These are phyloP conservation scores for Trichogramma evanescens DNA, from an alignment of 2,888 invertebrate genomes.

Conservation along the genomic window DNA sequence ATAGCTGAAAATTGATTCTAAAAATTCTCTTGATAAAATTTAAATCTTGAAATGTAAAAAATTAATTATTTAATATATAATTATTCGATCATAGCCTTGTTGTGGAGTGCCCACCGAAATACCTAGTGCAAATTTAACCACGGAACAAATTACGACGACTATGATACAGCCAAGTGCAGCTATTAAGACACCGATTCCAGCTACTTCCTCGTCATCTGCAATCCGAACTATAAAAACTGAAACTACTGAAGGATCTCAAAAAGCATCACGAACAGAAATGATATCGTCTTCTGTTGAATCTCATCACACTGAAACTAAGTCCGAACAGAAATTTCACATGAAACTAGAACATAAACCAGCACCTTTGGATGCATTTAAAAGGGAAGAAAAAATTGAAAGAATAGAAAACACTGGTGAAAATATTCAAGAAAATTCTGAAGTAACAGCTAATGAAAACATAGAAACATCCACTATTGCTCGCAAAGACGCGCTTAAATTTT, in stretches of 20 bases:
- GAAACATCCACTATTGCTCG: slow-evolving; percentile 58
- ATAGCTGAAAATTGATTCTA: neutral
- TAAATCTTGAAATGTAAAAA: neutral
- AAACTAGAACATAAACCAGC: slow-evolving; percentile 44
- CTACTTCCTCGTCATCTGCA: slow-evolving; percentile 29
- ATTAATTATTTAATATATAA: slow-evolving; percentile 9
- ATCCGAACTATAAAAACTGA: slow-evolving; percentile 35
- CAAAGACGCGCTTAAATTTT: slow-evolving; percentile 60
- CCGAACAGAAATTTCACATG: slow-evolving; percentile 46
- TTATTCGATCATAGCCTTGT: slow-evolving; percentile 16
- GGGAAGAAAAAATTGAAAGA: slow-evolving; percentile 26
- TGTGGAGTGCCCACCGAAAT: slow-evolving; percentile 35
- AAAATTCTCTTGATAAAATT: neutral
- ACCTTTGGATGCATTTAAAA: slow-evolving; percentile 26
- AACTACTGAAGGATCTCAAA: slow-evolving; percentile 28
- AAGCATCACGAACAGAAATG: slow-evolving; percentile 40
- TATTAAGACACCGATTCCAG: slow-evolving; percentile 33
- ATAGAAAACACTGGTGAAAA: slow-evolving; percentile 13
- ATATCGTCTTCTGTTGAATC: slow-evolving; percentile 43
- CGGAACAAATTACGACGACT: slow-evolving; percentile 38
- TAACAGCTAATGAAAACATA: slow-evolving; percentile 43
- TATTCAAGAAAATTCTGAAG: slow-evolving; percentile 29
- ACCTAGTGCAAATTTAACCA: slow-evolving; percentile 37
- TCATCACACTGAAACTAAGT: slow-evolving; percentile 41
- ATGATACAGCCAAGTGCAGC: slow-evolving; percentile 39